Conservation (phyloP, 2,888 invertebrate species). For the Zaprionus lineosus region DNA sequence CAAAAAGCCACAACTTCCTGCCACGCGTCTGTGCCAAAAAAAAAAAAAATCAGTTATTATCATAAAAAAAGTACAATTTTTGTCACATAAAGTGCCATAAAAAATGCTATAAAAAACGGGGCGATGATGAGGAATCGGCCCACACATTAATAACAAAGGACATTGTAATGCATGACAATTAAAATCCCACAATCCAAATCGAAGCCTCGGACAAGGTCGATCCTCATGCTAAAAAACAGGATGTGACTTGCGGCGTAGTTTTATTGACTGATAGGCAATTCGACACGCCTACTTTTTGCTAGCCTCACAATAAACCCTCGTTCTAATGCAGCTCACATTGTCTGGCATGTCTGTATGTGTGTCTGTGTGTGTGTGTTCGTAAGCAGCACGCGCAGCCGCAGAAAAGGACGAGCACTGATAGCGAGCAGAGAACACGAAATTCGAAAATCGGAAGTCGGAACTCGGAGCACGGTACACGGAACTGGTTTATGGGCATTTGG, state of each 20-base stretch:
- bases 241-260: constrained; percentile 52
- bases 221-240: constrained; percentile 54
- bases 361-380: constrained; percentile 3
- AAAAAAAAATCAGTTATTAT: not conserved
- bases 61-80: constrained; percentile 9
- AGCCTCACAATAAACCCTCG: constrained; percentile 29
- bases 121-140: constrained; percentile 47
- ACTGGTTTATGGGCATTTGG: constrained; percentile 78
- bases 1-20: no score
- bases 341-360: not conserved
- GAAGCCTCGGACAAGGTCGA: constrained; percentile 16
- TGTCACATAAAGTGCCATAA: constrained; percentile 41
- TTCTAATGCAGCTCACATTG: no score
- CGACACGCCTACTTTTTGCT: constrained; percentile 77
- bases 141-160: constrained; percentile 64
- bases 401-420: constrained; percentile 25
- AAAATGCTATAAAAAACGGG: constrained; percentile 49
- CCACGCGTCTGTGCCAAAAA: constrained; percentile 37
- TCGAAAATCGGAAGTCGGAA: no score
- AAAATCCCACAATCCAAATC: constrained; percentile 64
- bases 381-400: constrained; percentile 68
- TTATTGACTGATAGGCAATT: constrained; percentile 79
- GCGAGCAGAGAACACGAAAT: constrained; percentile 17
- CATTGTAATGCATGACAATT: constrained; percentile 59
- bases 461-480: constrained; percentile 36